These are phyloP conservation scores for Macrocentrus cingulum DNA, from an alignment of 1,140 invertebrate species.

Conservation along the genomic window DNA sequence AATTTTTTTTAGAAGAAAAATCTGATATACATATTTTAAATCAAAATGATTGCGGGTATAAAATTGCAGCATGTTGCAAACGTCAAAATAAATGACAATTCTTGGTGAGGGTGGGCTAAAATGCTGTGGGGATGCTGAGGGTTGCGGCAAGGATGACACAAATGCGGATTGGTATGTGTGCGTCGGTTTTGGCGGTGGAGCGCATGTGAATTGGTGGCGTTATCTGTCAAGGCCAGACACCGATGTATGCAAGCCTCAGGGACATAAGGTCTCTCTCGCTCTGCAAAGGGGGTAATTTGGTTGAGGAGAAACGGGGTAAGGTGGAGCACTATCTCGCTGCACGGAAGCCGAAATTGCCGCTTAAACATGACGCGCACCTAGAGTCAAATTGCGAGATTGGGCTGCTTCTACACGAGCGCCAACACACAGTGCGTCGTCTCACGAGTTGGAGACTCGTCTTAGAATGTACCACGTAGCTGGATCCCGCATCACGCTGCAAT, in stretches of 20 bases:
- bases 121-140: not conserved
- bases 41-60: too few relatives aligned
- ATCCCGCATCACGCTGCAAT: too few relatives aligned
- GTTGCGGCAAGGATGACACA: slow-evolving; percentile 10
- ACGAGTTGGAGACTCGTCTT: not conserved
- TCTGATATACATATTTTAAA: too few relatives aligned
- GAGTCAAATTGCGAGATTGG: slow-evolving; percentile 17
- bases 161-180: not conserved
- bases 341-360: slow-evolving; percentile 8
- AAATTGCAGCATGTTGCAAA: too few relatives aligned
- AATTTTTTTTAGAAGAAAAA: too few relatives aligned
- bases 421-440: not conserved
- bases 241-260: slow-evolving; percentile 13
- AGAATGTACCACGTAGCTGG: too few relatives aligned
- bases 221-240: slow-evolving; percentile 17
- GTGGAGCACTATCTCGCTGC: slow-evolving; percentile 5
- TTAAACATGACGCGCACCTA: slow-evolving; percentile 16
- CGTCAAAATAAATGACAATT: not conserved
- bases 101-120: not conserved
- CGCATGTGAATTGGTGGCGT: slow-evolving; percentile 14
- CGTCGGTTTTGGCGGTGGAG: not conserved
- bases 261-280: not conserved
- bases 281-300: slow-evolving; percentile 2
- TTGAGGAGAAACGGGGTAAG: not conserved
- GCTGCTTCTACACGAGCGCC: not conserved